A percentile compares a stretch with the other conserved stretches of the same genome.
These are phyloP conservation scores for Corythornis cristatus DNA, from an alignment of 2,113 vertebrate species.

Conservation along the genomic window DNA sequence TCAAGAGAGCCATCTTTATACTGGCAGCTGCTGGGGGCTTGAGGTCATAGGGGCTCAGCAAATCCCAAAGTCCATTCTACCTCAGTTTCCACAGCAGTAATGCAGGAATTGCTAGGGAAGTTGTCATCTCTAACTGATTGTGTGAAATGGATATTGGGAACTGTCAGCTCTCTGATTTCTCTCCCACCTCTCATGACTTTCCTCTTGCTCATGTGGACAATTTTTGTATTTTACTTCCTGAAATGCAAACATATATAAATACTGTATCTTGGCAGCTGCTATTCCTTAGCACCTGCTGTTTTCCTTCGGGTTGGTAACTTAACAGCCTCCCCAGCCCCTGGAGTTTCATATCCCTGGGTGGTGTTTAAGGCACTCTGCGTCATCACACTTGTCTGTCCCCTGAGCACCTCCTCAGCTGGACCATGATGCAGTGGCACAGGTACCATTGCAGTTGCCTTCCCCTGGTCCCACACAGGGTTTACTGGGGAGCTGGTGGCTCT, in stretches of 20 bases:
- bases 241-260: not conserved
- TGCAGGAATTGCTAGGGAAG: accelerated
- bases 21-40: not conserved
- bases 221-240: constrained; percentile 37
- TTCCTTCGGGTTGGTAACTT: not conserved
- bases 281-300: constrained; percentile 1
- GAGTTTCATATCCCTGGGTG: not conserved
- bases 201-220: not conserved
- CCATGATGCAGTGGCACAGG: accelerated
- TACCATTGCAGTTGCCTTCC: not conserved
- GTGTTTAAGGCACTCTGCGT: accelerated
- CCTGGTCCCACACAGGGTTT: accelerated
- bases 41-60: not conserved
- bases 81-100: not conserved
- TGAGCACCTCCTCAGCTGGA: accelerated
- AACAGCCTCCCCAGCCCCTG: not conserved
- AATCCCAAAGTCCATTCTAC: not conserved
- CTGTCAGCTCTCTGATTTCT: not conserved
- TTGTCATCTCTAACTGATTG: too few relatives aligned
- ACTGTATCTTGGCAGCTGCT: not conserved
- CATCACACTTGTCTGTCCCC: accelerated
- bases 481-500: not conserved
- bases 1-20: not conserved
- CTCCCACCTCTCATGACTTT: not conserved
- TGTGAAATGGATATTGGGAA: not conserved